Conservation (phyloP, 64 coral and sea anemone genomes). For the Acropora tenuis region DNA sequence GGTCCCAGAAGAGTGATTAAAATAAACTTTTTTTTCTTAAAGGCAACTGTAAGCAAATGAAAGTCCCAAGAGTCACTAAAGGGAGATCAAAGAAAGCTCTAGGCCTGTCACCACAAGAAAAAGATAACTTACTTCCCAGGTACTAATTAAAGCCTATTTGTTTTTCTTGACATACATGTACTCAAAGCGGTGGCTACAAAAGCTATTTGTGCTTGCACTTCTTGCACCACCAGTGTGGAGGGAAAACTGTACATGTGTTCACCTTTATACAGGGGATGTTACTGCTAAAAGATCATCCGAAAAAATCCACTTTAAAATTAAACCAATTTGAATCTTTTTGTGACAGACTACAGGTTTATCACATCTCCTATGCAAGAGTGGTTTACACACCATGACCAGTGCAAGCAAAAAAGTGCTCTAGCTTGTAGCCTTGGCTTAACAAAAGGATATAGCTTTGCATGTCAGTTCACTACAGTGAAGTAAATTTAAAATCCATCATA, state of each 20-base stretch:
- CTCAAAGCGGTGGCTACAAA: background rate
- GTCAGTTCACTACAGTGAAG: background rate
- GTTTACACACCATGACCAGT: conserved; percentile 4
- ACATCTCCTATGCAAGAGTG: conserved; percentile 8
- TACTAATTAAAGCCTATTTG: conserved; percentile 4
- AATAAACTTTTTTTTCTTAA: background rate
- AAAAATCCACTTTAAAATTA: conserved; percentile 2
- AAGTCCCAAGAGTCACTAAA: conserved; percentile 7
- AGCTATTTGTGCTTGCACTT: conserved; percentile 7
- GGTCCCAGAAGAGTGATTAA: background rate
- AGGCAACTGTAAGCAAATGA: conserved; percentile 18
- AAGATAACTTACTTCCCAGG: background rate
- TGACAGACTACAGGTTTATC: conserved; percentile 15
- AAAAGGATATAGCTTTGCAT: background rate
- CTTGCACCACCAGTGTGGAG: conserved; percentile 4
- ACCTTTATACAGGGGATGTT: conserved; percentile 16
- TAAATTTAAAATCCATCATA: background rate
- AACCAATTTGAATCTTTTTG: background rate
- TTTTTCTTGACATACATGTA: conserved; percentile 12
- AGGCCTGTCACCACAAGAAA: conserved; percentile 20
- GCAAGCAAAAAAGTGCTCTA: background rate
- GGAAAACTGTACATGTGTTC: conserved; percentile 2
- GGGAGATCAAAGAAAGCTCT: conserved; percentile 17
- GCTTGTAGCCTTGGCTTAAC: conserved; percentile 19
- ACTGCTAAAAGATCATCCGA: background rate